Percentiles rank a stretch among this genome's conserved stretches.
Conservation (phyloP, 2,113 vertebrate species). For the Cricetomys ansorgei region DNA sequence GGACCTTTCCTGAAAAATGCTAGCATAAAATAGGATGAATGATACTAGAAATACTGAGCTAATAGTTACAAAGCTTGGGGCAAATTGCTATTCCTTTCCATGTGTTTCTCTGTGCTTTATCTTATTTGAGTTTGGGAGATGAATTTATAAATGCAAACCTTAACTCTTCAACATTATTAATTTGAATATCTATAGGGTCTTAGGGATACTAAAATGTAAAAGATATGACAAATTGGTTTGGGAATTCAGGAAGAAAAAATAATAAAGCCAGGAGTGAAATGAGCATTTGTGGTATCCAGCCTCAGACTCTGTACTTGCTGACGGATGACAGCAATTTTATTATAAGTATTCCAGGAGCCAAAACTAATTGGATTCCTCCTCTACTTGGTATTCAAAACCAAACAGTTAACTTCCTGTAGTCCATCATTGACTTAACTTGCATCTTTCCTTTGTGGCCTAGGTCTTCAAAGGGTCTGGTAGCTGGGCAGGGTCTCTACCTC, state of each 20-base stretch:
- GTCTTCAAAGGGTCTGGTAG: neutral
- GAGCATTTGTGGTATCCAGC: neutral
- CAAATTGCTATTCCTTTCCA: neutral
- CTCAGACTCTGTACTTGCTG: neutral
- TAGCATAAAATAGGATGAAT: conserved; percentile 33
- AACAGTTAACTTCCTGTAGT: neutral
- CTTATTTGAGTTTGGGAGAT: conserved; percentile 11
- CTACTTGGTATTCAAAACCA: neutral
- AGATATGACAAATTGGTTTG: conserved; percentile 9
- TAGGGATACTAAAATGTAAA: neutral
- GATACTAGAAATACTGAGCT: neutral
- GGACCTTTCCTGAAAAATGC: neutral
- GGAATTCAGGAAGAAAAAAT: neutral
- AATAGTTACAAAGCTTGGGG: neutral
- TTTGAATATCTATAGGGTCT: conserved; percentile 5
- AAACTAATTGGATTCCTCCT: neutral
- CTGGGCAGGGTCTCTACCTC: neutral
- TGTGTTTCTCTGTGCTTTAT: neutral
- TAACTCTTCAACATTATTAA: neutral
- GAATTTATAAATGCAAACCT: conserved; percentile 30
- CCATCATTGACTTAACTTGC: neutral
- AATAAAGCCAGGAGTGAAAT: neutral
- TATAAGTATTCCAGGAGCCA: neutral
- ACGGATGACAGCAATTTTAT: neutral
- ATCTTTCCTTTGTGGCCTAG: neutral